A percentile compares a stretch with the other conserved stretches of the same genome.
These are phyloP conservation scores for Pemphredon lugubris DNA, from an alignment of 2,888 invertebrate species.

Conservation along the genomic window DNA sequence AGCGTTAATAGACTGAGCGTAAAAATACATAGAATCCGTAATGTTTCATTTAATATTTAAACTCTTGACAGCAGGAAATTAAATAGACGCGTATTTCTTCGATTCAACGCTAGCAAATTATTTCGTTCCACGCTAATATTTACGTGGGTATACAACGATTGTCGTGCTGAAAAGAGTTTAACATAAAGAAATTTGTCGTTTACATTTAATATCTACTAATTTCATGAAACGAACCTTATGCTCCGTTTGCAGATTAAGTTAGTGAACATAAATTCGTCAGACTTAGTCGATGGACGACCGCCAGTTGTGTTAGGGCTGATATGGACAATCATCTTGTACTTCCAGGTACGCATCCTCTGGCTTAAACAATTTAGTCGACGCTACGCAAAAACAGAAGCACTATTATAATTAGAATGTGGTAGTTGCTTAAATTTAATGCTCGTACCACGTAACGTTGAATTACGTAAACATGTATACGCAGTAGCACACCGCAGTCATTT, in stretches of 20 bases:
- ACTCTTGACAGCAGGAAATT: too few species aligned
- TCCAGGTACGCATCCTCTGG: slow-evolving; percentile 89
- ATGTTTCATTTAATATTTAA: too few species aligned
- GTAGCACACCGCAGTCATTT: slow-evolving; percentile 30
- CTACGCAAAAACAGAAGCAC: slow-evolving; percentile 52
- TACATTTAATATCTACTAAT: too few species aligned
- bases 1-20: too few species aligned
- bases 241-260: slow-evolving; percentile 97
- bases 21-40: too few species aligned
- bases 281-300: slow-evolving; percentile 97
- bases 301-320: slow-evolving; percentile 98
- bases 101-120: too few species aligned
- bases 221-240: too few species aligned
- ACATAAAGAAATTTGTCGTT: too few species aligned
- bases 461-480: slow-evolving; percentile 35
- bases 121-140: too few species aligned
- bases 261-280: slow-evolving; percentile 98
- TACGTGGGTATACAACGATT: too few species aligned
- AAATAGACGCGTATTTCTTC: too few species aligned
- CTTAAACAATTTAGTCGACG: slow-evolving; percentile 18
- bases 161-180: too few species aligned
- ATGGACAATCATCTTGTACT: slow-evolving; percentile 99
- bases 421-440: slow-evolving; percentile 70
- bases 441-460: slow-evolving; percentile 49
- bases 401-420: slow-evolving; percentile 60